phyloP scores from a whole-genome alignment of 2,888 invertebrate genomes.

The Formica aserva region DNA sequence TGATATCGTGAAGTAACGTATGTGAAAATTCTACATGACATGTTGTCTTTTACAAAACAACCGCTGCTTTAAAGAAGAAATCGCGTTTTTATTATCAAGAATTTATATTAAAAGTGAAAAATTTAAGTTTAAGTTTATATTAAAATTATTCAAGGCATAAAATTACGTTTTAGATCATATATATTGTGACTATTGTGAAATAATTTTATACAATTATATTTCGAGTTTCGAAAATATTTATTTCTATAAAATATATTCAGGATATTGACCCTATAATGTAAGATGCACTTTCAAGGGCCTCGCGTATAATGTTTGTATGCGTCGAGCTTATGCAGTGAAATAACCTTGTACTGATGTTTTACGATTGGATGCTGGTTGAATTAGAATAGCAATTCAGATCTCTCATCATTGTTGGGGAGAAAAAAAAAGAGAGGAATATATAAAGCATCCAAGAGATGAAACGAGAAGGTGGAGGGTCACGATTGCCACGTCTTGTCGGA shows the following conservation, averaged over 20 bases:
- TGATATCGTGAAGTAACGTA: not conserved
- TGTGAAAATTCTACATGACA: not conserved
- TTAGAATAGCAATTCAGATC: constrained; percentile 72
- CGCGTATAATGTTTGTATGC: constrained; percentile 33
- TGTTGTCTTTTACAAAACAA: not conserved
- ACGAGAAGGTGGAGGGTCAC: constrained; percentile 36
- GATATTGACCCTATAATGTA: constrained; percentile 19
- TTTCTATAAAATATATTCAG: not conserved
- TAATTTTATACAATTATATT: not conserved
- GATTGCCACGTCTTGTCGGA: constrained; percentile 56
- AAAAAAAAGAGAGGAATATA: constrained; percentile 61
- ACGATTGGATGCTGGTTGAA: constrained; percentile 59
- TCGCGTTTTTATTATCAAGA: not conserved
- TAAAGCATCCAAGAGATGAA: constrained; percentile 57
- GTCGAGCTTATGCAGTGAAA: constrained; percentile 43
- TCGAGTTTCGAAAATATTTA: not conserved
- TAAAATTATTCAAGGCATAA: not conserved
- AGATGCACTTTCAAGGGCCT: constrained; percentile 21
- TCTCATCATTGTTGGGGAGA: constrained; percentile 64
- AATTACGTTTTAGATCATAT: not conserved
- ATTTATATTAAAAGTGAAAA: not conserved
- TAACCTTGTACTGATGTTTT: constrained; percentile 33
- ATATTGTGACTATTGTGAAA: not conserved
- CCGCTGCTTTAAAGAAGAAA: not conserved
- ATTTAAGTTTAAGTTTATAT: not conserved